phyloP scores from a whole-genome alignment of 2,113 vertebrate genomes.

The Rhynchopsitta pachyrhyncha region DNA sequence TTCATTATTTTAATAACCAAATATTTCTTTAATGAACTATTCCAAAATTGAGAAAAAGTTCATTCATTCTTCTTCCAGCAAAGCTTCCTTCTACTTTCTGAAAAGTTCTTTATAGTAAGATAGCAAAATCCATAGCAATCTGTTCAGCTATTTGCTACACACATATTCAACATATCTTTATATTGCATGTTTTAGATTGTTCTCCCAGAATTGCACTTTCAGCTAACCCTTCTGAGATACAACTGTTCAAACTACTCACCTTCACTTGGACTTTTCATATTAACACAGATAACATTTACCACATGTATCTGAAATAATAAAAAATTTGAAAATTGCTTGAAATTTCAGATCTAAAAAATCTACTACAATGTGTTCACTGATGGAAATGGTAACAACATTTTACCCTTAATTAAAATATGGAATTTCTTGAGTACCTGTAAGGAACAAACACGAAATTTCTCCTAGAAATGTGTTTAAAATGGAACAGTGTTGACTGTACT shows the following conservation, averaged over 20 bases:
- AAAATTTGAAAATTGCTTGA: constrained; percentile 4
- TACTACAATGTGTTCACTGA: not conserved
- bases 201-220: not conserved
- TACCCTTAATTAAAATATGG: not conserved
- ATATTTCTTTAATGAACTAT: not conserved
- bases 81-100: not conserved
- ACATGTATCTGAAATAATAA: not conserved
- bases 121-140: not conserved
- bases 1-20: not conserved
- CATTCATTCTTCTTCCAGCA: not conserved
- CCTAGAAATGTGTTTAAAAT: not conserved
- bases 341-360: not conserved
- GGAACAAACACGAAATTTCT: not conserved
- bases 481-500: not conserved
- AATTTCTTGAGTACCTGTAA: not conserved
- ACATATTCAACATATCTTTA: not conserved
- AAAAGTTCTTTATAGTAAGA: not conserved
- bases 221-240: not conserved
- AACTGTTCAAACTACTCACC: not conserved
- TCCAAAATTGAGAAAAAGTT: not conserved
- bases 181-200: not conserved
- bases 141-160: not conserved
- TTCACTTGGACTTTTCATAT: not conserved
- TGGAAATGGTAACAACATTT: not conserved
- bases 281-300: not conserved